Evolutionary conservation across 2,888 invertebrate species (phyloP).

Genomic region (Trichogramma evanescens): DNA sequence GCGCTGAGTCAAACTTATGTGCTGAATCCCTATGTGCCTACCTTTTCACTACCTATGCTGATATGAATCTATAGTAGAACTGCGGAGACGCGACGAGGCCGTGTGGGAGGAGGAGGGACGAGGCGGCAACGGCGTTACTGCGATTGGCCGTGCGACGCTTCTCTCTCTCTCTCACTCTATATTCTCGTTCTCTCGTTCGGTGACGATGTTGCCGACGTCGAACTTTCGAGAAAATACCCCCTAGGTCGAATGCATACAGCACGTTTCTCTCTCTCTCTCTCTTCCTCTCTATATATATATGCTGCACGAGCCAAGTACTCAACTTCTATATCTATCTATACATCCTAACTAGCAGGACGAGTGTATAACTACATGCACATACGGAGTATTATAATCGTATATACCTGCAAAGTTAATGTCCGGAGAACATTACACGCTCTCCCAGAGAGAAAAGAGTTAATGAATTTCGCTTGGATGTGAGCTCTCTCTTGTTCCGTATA

Average conservation of each 20-base stretch:
- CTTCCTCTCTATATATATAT: neutral
- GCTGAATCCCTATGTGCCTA: neutral
- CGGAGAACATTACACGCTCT: slow-evolving; percentile 5
- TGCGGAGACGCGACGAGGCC: slow-evolving; percentile 10
- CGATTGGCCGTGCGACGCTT: slow-evolving; percentile 20
- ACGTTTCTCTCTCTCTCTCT: neutral
- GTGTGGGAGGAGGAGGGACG: slow-evolving; percentile 12
- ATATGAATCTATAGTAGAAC: neutral
- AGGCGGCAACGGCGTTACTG: slow-evolving; percentile 17
- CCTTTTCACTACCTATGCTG: neutral
- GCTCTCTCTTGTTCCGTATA: too few species aligned
- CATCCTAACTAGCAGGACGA: too few species aligned
- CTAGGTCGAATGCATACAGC: neutral
- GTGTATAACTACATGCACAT: too few species aligned
- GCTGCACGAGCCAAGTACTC: too few species aligned
- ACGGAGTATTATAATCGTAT: too few species aligned
- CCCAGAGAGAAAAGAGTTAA: slow-evolving; percentile 13
- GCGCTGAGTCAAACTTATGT: slow-evolving; percentile 23
- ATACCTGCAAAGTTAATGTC: slow-evolving; percentile 5
- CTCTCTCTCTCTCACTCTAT: neutral
- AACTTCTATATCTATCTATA: too few species aligned
- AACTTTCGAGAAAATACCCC: slow-evolving; percentile 19
- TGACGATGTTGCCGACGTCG: neutral
- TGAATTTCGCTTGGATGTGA: slow-evolving; percentile 15
- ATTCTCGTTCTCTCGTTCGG: neutral